These are phyloP conservation scores for Brenthis hecate DNA, from an alignment of 2,888 invertebrate genomes.

Conservation along the genomic window DNA sequence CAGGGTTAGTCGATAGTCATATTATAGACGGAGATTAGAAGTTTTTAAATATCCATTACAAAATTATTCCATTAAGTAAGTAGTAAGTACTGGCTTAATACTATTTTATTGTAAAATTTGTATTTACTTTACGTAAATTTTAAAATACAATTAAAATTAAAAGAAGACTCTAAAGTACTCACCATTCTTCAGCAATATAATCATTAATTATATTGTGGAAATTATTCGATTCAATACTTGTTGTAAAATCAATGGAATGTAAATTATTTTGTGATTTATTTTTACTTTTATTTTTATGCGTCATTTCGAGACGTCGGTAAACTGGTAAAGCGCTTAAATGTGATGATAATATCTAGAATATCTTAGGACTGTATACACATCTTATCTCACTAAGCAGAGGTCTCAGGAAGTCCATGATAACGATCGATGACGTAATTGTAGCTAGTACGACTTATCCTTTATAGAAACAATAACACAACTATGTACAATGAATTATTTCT, in stretches of 20 bases:
- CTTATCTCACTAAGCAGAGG: constrained; percentile 31
- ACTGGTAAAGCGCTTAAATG: constrained; percentile 26
- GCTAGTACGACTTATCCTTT: constrained; percentile 1
- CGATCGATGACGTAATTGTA: constrained; percentile 23
- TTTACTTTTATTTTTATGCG: constrained; percentile 18
- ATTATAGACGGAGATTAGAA: too few relatives aligned
- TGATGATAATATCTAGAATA: constrained; percentile 29
- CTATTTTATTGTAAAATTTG: too few relatives aligned
- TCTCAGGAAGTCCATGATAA: constrained; percentile 37
- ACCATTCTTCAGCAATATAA: constrained; percentile 61
- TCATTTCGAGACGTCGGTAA: constrained; percentile 23
- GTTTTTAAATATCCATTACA: too few relatives aligned
- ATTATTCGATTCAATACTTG: constrained; percentile 15
- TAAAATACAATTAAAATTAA: constrained; percentile 2
- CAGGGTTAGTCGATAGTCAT: too few relatives aligned
- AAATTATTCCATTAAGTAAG: too few relatives aligned
- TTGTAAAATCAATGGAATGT: not conserved
- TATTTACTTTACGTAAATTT: too few relatives aligned
- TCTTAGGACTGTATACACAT: constrained; percentile 31
- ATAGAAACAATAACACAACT: not conserved
- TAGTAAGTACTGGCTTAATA: too few relatives aligned
- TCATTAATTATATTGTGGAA: constrained; percentile 52
- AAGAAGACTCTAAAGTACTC: constrained; percentile 37
- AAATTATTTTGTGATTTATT: constrained; percentile 17
- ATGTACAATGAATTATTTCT: not conserved